Percentiles rank a stretch among this genome's conserved stretches.
Evolutionary conservation across 2,888 invertebrate genomes (phyloP).

Genomic region (Volucella zonaria): DNA sequence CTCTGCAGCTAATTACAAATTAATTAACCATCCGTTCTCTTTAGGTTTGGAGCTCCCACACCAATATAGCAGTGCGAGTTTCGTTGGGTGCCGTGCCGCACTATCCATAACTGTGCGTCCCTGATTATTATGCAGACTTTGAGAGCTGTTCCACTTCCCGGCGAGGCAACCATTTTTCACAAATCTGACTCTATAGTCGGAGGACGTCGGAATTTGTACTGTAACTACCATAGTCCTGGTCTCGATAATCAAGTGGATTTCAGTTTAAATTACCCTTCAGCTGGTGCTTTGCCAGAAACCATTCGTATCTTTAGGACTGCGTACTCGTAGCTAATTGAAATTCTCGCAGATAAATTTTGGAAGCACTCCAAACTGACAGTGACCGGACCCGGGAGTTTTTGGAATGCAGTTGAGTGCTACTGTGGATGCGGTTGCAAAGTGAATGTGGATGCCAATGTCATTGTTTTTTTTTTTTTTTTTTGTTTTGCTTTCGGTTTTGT

Average conservation of each 20-base stretch:
- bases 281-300: slow-evolving; percentile 15
- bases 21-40: slow-evolving; percentile 63
- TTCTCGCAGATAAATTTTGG: slow-evolving; percentile 55
- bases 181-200: slow-evolving; percentile 27
- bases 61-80: neutral
- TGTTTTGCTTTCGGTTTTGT: slow-evolving; percentile 12
- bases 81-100: slow-evolving; percentile 1
- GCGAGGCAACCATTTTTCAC: slow-evolving; percentile 35
- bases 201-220: slow-evolving; percentile 43
- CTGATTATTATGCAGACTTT: slow-evolving; percentile 58
- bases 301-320: no score
- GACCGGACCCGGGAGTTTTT: slow-evolving; percentile 40
- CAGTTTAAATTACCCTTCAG: slow-evolving; percentile 49
- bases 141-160: slow-evolving; percentile 47
- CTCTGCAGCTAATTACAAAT: slow-evolving; percentile 72
- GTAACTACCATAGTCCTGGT: neutral
- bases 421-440: slow-evolving; percentile 28
- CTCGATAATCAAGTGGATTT: slow-evolving; percentile 64
- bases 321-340: slow-evolving; percentile 53
- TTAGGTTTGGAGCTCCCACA: slow-evolving; percentile 5
- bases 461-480: neutral
- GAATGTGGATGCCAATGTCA: slow-evolving; percentile 59
- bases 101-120: slow-evolving; percentile 16
- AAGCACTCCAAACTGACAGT: slow-evolving; percentile 57
- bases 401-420: neutral